Conservation (phyloP, 2,797 vertebrate genomes). For the Periophthalmus magnuspinnatus region DNA sequence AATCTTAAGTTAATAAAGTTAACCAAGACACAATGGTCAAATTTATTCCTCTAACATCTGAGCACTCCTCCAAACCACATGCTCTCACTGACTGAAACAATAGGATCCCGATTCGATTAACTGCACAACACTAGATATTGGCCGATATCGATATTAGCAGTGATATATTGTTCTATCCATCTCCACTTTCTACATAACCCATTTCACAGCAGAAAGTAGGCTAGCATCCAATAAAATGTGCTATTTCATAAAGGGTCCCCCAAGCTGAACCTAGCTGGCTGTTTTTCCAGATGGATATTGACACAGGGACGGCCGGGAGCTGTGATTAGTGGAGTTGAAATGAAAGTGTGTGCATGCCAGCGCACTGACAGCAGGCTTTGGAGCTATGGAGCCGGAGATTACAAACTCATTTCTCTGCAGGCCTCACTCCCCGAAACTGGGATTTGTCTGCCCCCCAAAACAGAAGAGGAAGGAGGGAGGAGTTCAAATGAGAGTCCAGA, state of each 20-base stretch:
- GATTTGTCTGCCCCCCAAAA: conserved; percentile 2
- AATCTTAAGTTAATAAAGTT: neutral
- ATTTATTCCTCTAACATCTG: no score
- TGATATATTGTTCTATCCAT: no score
- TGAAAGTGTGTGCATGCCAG: conserved; percentile 50
- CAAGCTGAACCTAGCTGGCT: conserved; percentile 12
- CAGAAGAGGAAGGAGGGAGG: neutral
- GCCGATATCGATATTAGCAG: no score
- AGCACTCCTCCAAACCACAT: no score
- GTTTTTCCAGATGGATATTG: conserved; percentile 63
- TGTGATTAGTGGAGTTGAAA: conserved; percentile 54
- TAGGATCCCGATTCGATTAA: no score
- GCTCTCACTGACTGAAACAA: no score
- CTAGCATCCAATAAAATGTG: conserved; percentile 17
- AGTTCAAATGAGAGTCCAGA: conserved; percentile 9
- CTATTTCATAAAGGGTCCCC: conserved; percentile 27
- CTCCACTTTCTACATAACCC: neutral
- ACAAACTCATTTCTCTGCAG: conserved; percentile 53
- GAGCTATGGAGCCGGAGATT: conserved; percentile 41
- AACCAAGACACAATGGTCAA: neutral
- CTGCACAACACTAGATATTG: no score
- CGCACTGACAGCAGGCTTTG: conserved; percentile 53
- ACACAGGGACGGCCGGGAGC: conserved; percentile 39
- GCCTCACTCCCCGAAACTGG: conserved; percentile 30
- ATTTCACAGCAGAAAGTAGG: conserved; percentile 21